These are phyloP conservation scores for Synchiropus splendidus DNA, from an alignment of 2,113 vertebrate species.

Conservation along the genomic window DNA sequence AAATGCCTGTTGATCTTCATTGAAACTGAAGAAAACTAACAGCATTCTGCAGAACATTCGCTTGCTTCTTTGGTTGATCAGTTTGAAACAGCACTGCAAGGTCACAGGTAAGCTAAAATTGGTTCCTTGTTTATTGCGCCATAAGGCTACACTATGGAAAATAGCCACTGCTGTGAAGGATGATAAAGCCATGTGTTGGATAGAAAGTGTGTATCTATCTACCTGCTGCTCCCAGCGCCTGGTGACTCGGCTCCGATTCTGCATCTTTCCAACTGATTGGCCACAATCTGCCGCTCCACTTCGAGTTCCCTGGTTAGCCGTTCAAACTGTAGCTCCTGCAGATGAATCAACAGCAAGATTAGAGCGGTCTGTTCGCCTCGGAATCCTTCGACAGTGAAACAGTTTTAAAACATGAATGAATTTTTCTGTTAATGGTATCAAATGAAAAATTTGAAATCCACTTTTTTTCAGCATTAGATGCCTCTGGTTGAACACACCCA, in stretches of 20 bases:
- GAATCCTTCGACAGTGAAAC: too few relatives aligned
- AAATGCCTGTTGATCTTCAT: too few relatives aligned
- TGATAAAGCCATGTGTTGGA: slow-evolving; percentile 42
- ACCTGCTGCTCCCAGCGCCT: slow-evolving; percentile 95
- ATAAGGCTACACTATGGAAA: slow-evolving; percentile 48
- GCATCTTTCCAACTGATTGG: slow-evolving; percentile 99
- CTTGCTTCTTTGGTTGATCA: too few relatives aligned
- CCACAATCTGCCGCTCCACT: slow-evolving; percentile 99
- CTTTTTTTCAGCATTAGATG: too few relatives aligned
- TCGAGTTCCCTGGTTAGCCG: slow-evolving; percentile 98
- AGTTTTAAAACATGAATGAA: too few relatives aligned
- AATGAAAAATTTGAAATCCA: too few relatives aligned
- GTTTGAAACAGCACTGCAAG: too few relatives aligned
- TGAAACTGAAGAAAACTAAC: too few relatives aligned
- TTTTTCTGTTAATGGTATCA: too few relatives aligned
- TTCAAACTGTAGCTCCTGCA: slow-evolving; percentile 97
- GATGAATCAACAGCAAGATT: slow-evolving; percentile 8
- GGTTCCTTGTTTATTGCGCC: slow-evolving; percentile 20
- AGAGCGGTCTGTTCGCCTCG: too few relatives aligned
- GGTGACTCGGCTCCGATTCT: slow-evolving; percentile 95
- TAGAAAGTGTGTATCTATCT: slow-evolving; percentile 44
- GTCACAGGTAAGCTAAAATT: not conserved
- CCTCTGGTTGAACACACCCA: too few relatives aligned
- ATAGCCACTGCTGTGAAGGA: slow-evolving; percentile 43
- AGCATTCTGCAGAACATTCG: too few relatives aligned